Conservation (phyloP, 2,113 vertebrate species). For the Chamaea fasciata region DNA sequence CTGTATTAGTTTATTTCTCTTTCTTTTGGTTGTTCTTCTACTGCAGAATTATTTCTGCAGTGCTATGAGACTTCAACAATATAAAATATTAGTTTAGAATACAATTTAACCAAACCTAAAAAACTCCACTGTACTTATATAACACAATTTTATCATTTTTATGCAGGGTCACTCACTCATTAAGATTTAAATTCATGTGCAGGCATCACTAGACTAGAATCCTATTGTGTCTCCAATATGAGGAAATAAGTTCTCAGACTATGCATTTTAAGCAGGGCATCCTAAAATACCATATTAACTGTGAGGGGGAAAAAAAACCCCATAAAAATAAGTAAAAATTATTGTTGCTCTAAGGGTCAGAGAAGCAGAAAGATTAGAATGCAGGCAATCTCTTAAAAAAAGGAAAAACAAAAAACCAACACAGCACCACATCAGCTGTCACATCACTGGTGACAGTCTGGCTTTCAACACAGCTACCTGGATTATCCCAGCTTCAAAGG, state of each 20-base stretch:
- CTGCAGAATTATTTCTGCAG: background rate
- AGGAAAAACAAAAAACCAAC: background rate
- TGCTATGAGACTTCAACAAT: background rate
- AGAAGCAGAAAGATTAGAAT: background rate
- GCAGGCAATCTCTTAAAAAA: background rate
- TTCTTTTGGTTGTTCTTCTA: background rate
- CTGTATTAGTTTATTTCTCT: rapidly evolving
- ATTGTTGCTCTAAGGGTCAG: background rate
- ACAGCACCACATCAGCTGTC: background rate
- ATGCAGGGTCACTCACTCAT: background rate
- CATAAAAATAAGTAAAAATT: background rate
- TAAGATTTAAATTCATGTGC: background rate
- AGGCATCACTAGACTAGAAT: background rate
- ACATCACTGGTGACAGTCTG: background rate
- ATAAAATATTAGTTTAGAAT: background rate
- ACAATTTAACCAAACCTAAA: background rate
- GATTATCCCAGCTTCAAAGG: background rate
- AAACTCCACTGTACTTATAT: background rate
- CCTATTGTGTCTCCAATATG: background rate
- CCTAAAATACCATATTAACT: background rate
- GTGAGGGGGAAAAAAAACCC: rapidly evolving
- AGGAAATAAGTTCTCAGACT: background rate
- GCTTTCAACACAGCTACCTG: background rate
- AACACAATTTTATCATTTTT: background rate
- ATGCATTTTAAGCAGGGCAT: background rate